phyloP scores from a whole-genome alignment of 2,888 invertebrate species.

The Oxycera nigricornis region DNA sequence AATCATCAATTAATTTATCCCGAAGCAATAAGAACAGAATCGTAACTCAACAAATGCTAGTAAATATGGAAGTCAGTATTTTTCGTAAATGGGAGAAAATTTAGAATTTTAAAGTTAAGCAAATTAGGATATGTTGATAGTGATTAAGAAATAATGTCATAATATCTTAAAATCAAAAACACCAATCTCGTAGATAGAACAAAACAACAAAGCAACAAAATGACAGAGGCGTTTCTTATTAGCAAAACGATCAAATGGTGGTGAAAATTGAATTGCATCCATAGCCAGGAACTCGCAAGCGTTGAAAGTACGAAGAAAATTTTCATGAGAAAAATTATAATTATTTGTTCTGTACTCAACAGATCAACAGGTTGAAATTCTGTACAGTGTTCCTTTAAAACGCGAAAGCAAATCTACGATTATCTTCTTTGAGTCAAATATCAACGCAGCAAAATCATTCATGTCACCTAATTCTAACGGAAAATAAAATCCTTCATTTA shows the following conservation, averaged over 20 bases:
- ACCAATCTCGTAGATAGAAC: slow-evolving; percentile 44
- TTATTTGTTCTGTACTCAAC: too few species aligned
- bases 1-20: not conserved
- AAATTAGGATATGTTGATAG: slow-evolving; percentile 2
- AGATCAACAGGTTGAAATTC: too few species aligned
- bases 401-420: too few species aligned
- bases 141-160: not conserved
- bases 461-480: too few species aligned
- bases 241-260: not conserved
- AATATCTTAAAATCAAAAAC: slow-evolving; percentile 36
- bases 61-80: slow-evolving; percentile 6
- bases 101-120: slow-evolving; percentile 2
- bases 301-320: too few species aligned
- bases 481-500: too few species aligned
- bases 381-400: too few species aligned
- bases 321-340: too few species aligned
- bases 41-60: not conserved
- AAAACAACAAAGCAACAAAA: slow-evolving; percentile 29
- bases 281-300: too few species aligned
- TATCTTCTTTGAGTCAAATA: too few species aligned
- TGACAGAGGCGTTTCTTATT: not conserved
- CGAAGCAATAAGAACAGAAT: slow-evolving; percentile 7
- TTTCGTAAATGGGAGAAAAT: slow-evolving; percentile 14
- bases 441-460: too few species aligned
- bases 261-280: too few species aligned